These are phyloP conservation scores for Yponomeuta evonymella DNA, from an alignment of 2,888 invertebrate species.

Conservation along the genomic window DNA sequence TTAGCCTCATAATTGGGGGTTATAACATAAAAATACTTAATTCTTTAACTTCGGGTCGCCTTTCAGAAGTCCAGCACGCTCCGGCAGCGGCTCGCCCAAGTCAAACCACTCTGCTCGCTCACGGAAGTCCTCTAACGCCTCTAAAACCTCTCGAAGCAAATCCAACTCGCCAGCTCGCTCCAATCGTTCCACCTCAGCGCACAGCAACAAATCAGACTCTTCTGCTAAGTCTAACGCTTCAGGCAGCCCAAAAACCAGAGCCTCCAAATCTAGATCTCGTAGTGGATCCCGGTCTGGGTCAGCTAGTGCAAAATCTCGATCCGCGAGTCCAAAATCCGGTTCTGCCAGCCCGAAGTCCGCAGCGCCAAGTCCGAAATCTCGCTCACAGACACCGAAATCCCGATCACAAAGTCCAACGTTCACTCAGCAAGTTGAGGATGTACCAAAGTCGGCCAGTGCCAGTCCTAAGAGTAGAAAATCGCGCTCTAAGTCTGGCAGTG, in stretches of 20 bases:
- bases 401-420: slow-evolving; percentile 34
- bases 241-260: slow-evolving; percentile 49
- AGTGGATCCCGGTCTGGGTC: slow-evolving; percentile 42
- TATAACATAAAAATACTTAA: too few relatives aligned
- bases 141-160: slow-evolving; percentile 57
- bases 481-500: slow-evolving; percentile 60
- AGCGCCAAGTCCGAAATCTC: slow-evolving; percentile 50
- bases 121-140: slow-evolving; percentile 54
- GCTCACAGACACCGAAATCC: slow-evolving; percentile 46
- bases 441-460: slow-evolving; percentile 27
- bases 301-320: slow-evolving; percentile 22
- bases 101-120: slow-evolving; percentile 52
- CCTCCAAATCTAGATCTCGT: slow-evolving; percentile 50
- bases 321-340: slow-evolving; percentile 23
- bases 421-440: slow-evolving; percentile 30
- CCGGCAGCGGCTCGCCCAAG: slow-evolving; percentile 64
- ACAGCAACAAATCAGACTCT: slow-evolving; percentile 65
- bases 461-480: slow-evolving; percentile 43
- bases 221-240: slow-evolving; percentile 63
- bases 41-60: slow-evolving; percentile 42
- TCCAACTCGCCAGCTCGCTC: slow-evolving; percentile 63
- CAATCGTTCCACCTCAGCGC: slow-evolving; percentile 55
- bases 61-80: slow-evolving; percentile 57
- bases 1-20: too few relatives aligned
- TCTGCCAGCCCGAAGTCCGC: slow-evolving; percentile 45